A percentile compares a stretch with the other conserved stretches of the same genome.
Evolutionary conservation across 2,888 invertebrate genomes (phyloP).

Genomic region (Pristionchus japonicus): DNA sequence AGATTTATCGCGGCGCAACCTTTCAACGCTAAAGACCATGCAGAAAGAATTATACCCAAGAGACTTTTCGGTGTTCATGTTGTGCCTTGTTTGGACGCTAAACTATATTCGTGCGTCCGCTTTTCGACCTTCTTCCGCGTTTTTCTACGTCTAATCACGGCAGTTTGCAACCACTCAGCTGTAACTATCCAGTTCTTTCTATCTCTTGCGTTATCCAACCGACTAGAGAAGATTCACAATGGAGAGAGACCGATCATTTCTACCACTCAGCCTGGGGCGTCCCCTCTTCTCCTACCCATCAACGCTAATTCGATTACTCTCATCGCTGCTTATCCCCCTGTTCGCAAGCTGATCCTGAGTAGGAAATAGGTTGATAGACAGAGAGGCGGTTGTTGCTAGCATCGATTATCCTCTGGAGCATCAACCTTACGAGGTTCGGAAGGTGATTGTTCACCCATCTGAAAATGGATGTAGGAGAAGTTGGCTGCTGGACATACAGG

Average conservation of each 20-base stretch:
- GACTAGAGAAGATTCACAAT: neutral
- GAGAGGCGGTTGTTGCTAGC: too few species aligned
- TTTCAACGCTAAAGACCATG: neutral
- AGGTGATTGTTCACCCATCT: too few species aligned
- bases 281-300: neutral
- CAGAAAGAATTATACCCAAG: neutral
- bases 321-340: neutral
- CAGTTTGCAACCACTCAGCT: neutral
- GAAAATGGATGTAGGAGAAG: too few species aligned
- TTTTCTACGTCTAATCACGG: neutral
- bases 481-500: too few species aligned
- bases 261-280: neutral
- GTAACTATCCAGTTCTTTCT: neutral
- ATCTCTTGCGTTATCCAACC: neutral
- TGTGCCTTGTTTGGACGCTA: too few species aligned
- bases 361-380: too few species aligned
- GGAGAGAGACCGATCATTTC: neutral
- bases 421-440: too few species aligned
- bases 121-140: conserved; percentile 3
- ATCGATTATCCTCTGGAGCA: too few species aligned
- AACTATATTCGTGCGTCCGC: neutral
- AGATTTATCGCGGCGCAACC: neutral
- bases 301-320: conserved; percentile 29
- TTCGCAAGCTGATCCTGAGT: neutral
- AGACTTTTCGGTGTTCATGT: neutral